phyloP scores from a whole-genome alignment of 2,888 invertebrate species.

The Latrodectus elegans region DNA sequence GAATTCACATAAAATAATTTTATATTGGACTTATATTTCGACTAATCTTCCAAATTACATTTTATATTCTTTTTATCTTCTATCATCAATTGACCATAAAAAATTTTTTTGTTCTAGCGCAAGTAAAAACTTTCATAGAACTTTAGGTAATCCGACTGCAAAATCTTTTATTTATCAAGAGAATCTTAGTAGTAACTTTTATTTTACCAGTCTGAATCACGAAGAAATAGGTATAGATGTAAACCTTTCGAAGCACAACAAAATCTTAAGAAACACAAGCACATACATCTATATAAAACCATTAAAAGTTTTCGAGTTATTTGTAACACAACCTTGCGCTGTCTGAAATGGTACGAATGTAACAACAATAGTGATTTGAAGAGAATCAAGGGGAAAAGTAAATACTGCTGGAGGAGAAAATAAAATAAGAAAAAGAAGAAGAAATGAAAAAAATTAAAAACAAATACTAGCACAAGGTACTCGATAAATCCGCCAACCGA shows the following conservation, averaged over 20 bases:
- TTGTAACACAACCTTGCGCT: constrained; percentile 46
- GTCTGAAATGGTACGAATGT: constrained; percentile 27
- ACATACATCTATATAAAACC: constrained; percentile 53
- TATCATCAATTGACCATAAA: background rate
- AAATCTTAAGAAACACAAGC: background rate
- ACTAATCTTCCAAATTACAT: no score
- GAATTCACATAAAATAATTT: no score
- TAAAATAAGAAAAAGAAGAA: constrained; percentile 32
- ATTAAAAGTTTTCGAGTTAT: constrained; percentile 62
- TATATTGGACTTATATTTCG: no score
- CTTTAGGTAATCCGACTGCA: constrained; percentile 42
- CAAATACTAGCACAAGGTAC: constrained; percentile 40
- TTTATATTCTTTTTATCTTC: background rate
- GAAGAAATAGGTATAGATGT: background rate
- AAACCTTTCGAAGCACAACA: background rate
- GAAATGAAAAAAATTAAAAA: constrained; percentile 42
- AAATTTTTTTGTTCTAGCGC: background rate
- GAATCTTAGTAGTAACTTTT: constrained; percentile 16
- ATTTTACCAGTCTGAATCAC: constrained; percentile 2
- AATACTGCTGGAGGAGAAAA: constrained; percentile 26
- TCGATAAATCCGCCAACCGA: constrained; percentile 65
- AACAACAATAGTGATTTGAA: constrained; percentile 64
- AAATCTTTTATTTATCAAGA: constrained; percentile 44
- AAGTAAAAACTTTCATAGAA: constrained; percentile 17
- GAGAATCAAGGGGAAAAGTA: constrained; percentile 47